These are phyloP conservation scores for Fragum fragum DNA, from an alignment of 2,888 invertebrate species.

Conservation along the genomic window DNA sequence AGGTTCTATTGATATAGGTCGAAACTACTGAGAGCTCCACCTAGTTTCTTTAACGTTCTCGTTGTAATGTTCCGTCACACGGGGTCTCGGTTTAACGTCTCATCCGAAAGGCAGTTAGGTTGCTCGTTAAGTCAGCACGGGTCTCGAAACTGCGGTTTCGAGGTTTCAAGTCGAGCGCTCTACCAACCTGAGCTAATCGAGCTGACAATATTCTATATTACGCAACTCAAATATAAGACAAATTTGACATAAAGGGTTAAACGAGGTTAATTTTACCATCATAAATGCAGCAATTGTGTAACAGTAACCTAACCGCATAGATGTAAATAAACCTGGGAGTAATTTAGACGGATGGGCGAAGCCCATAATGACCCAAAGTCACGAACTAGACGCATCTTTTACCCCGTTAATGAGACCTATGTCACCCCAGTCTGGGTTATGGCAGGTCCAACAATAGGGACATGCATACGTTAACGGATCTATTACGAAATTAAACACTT, in stretches of 20 bases:
- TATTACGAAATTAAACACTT: constrained; percentile 36
- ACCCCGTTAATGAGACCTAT: constrained; percentile 3
- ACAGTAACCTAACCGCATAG: constrained; percentile 10
- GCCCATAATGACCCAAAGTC: constrained; percentile 20
- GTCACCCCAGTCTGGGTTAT: constrained; percentile 21
- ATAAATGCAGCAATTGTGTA: constrained; percentile 29
- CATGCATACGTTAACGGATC: constrained; percentile 27
- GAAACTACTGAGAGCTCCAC: too few relatives aligned
- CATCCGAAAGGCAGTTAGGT: too few relatives aligned
- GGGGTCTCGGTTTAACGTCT: too few relatives aligned
- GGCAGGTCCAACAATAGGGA: constrained; percentile 24
- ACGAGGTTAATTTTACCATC: not conserved
- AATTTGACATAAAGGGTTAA: not conserved
- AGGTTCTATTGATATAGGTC: too few relatives aligned
- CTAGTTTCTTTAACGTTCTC: too few relatives aligned
- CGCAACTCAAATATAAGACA: too few relatives aligned
- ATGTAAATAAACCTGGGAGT: constrained; percentile 16
- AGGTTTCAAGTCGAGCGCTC: too few relatives aligned
- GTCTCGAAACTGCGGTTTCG: too few relatives aligned
- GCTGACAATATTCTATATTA: too few relatives aligned
- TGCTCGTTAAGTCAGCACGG: too few relatives aligned
- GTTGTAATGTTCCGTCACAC: too few relatives aligned
- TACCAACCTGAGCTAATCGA: too few relatives aligned
- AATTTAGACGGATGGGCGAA: constrained; percentile 2
- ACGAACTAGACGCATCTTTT: constrained; percentile 27